Evolutionary conservation across 2,797 vertebrate genomes (phyloP), one percentile per base, ranked within the genome.

Genomic region (Octomys mimax): DNA sequence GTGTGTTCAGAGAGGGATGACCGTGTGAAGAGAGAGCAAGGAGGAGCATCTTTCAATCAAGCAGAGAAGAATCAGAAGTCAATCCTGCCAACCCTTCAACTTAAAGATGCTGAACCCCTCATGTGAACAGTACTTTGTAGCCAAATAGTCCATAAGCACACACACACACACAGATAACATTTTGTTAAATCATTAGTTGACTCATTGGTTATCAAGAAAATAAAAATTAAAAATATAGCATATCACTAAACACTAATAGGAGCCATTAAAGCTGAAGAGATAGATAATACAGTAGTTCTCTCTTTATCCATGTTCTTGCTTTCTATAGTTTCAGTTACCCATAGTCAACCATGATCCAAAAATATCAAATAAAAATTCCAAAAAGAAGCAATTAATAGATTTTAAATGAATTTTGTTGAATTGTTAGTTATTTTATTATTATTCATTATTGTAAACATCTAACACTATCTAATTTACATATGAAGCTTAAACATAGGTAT

Each of bases 261-360:
- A 91, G 88, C 64, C 22, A 39, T 39, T 71, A 86, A 89, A 92
- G 87, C 46, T 54, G 52, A 92, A 94, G 78, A 42, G 33, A 39
- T 19, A 49, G 33, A 73, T 78, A 82, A 92, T 57, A 64, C 0
- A 42, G 46, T 13, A 54, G 22, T 62, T 33, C 22, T 31, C 7
- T 31, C 33, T 78, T 66, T 64, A 28, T 21, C 61, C 62, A 52
- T 11, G 4, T n/a, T 28, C 36, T 64, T 64, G 39, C 42, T 59
- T 64, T 80, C 75, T 33, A 79, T 28, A 8, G n/a, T 66, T 77
- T 62, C 36, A 77, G 75, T 22, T 78, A 78, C 26, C 8, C 24
- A 12, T 19, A 18, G 66, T 54, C 52, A 39, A 24, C 57, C 31
- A 62, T 31, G 57, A 19, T 79, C 61, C 33, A 66, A 66, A 89